Evolutionary conservation across 2,888 invertebrate species (phyloP).

Genomic region (Helobdella robusta): DNA sequence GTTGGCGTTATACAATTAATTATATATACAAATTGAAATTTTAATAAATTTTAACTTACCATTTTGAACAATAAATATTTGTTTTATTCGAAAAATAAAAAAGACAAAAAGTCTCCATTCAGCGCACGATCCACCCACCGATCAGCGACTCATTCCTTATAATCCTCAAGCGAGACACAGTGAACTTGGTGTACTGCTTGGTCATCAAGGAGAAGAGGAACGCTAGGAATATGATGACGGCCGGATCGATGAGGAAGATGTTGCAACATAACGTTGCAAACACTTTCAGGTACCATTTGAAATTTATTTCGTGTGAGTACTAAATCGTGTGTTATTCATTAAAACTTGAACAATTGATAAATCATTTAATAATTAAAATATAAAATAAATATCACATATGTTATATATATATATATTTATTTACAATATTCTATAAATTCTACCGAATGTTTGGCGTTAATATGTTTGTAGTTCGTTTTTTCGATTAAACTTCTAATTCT

Average conservation of each 20-base stretch:
- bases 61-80: too few relatives aligned
- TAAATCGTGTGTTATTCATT: not conserved
- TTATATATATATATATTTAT: too few relatives aligned
- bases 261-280: constrained; percentile 13
- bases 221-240: constrained; percentile 5
- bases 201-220: constrained; percentile 11
- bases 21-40: too few relatives aligned
- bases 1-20: too few relatives aligned
- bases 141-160: constrained; percentile 5
- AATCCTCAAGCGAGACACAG: not conserved
- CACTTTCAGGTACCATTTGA: not conserved
- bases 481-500: too few relatives aligned
- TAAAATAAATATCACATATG: too few relatives aligned
- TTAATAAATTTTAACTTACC: too few relatives aligned
- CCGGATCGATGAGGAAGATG: constrained; percentile 18
- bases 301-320: not conserved
- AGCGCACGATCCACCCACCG: not conserved
- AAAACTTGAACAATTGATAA: not conserved
- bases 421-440: too few relatives aligned
- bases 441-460: too few relatives aligned
- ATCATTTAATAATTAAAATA: not conserved
- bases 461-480: too few relatives aligned
- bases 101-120: not conserved
- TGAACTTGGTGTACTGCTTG: not conserved
- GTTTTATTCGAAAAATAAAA: too few relatives aligned